Evolutionary conservation across 2,888 invertebrate genomes (phyloP).

Genomic region (Ichneumoninae sp.): DNA sequence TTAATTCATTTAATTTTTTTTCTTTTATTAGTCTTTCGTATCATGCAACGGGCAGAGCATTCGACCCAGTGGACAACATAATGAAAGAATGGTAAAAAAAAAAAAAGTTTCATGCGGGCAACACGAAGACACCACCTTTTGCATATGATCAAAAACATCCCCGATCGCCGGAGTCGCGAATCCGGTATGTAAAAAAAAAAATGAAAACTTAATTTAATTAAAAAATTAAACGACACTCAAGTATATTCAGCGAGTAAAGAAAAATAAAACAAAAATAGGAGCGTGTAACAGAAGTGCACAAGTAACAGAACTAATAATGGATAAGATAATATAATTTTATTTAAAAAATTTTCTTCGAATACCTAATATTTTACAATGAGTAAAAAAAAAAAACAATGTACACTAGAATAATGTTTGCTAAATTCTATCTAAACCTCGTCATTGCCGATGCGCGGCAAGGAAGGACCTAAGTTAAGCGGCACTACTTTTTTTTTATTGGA

Average conservation of each 20-base stretch:
- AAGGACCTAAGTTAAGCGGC: conserved; percentile 75
- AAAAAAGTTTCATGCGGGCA: conserved; percentile 76
- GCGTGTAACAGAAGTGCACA: conserved; percentile 69
- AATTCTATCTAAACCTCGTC: conserved; percentile 75
- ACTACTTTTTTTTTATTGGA: conserved; percentile 66
- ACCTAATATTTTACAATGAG: conserved; percentile 80
- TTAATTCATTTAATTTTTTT: not conserved
- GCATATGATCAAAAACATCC: conserved; percentile 54
- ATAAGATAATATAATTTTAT: conserved; percentile 78
- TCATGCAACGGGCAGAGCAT: conserved; percentile 82
- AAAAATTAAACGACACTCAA: conserved; percentile 37
- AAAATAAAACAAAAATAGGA: conserved; percentile 30
- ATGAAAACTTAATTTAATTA: conserved; percentile 14
- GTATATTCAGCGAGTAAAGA: conserved; percentile 41
- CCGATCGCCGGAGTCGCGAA: conserved; percentile 67
- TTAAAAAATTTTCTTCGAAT: conserved; percentile 75
- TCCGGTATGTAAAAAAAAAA: conserved; percentile 63
- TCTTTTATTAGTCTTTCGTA: conserved; percentile 74
- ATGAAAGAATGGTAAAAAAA: conserved; percentile 61
- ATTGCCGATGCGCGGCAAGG: conserved; percentile 72
- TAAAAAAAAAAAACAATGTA: conserved; percentile 73
- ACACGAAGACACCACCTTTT: conserved; percentile 70
- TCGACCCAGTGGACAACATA: conserved; percentile 79
- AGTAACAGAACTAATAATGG: conserved; percentile 72
- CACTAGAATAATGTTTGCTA: conserved; percentile 75